Evolutionary conservation across 2,888 invertebrate species (phyloP), one percentile per base, ranked within the genome.

Genomic region (Microchrysa polita): DNA sequence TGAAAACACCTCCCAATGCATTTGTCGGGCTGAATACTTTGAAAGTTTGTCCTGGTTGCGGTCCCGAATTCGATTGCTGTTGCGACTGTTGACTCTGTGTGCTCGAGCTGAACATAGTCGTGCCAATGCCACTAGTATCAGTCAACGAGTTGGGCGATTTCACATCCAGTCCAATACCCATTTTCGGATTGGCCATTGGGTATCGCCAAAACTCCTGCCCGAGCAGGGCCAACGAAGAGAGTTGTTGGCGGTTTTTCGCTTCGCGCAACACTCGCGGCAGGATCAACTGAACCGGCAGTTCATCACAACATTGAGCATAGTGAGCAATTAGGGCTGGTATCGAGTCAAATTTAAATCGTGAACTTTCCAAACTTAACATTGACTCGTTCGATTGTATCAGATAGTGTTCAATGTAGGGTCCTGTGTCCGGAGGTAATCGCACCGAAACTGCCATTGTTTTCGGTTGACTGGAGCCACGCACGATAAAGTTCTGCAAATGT

Each of bases 381-480:
- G 93, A 92, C 55, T 88, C 89, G 65, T 91, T 88, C 16, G 94
- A 92, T 85, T 96, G 96, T 79, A 98, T 95, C 80, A 98, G 90
- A 87, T 97, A 98, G 86, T 98, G 97, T 83, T 98, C 97, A 81
- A 97, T 95, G 85, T 95, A 95, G 9, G 95, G 94, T 1, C 95
- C 94, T 80, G 93, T 94, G 80, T 93, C 93, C 20, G 91, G 90
- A 0, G 95, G 95, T 76, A 96, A 87, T 12, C 96, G 92, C 61
- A 97, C 96, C 63, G 96, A 96, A 78, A 98, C 90, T 53, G 97
- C 97, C 95, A 97, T 96, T 72, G 97, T 96, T 80, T 94, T 93
- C 55, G 92, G 90, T 83, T 96, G 96, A 80, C 96, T 96, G 55
- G 97, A 97, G 82, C 96, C 94, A 61, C 97, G 91, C 52, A 98